Evolutionary conservation across 2,113 vertebrate species (phyloP).

Genomic region (Lepidothrix coronata): DNA sequence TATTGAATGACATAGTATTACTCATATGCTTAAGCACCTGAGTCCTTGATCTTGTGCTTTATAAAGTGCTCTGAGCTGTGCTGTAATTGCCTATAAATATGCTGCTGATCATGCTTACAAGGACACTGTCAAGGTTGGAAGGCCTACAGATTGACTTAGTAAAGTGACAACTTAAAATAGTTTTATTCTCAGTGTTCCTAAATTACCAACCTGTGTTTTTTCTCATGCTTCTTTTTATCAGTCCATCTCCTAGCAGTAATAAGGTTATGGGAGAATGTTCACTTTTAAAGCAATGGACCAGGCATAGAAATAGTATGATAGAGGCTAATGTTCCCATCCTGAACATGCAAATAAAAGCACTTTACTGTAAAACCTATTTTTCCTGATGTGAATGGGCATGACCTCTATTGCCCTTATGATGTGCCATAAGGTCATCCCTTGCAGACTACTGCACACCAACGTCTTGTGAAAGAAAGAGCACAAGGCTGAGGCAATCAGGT

Average conservation of each 20-base stretch:
- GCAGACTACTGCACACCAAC: background rate
- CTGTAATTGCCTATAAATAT: slow-evolving; percentile 26
- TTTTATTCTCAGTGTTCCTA: slow-evolving; percentile 12
- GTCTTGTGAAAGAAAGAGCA: background rate
- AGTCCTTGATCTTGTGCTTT: slow-evolving; percentile 41
- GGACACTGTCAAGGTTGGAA: background rate
- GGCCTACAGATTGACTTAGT: background rate
- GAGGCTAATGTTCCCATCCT: background rate
- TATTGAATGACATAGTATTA: background rate
- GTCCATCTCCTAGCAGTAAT: background rate
- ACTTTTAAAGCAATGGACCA: background rate
- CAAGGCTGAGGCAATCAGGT: background rate
- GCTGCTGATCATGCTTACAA: background rate
- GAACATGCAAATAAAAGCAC: background rate
- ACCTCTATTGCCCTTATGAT: background rate
- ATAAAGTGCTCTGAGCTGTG: slow-evolving; percentile 12
- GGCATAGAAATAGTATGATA: background rate
- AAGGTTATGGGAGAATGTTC: background rate
- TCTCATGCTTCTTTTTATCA: background rate
- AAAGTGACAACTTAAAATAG: background rate
- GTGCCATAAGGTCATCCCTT: background rate
- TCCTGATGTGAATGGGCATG: background rate
- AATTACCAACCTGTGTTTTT: background rate
- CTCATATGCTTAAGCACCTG: background rate
- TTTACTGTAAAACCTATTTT: background rate